phyloP scores from a whole-genome alignment of 2,888 invertebrate genomes.

The Temnothorax rugatulus region DNA sequence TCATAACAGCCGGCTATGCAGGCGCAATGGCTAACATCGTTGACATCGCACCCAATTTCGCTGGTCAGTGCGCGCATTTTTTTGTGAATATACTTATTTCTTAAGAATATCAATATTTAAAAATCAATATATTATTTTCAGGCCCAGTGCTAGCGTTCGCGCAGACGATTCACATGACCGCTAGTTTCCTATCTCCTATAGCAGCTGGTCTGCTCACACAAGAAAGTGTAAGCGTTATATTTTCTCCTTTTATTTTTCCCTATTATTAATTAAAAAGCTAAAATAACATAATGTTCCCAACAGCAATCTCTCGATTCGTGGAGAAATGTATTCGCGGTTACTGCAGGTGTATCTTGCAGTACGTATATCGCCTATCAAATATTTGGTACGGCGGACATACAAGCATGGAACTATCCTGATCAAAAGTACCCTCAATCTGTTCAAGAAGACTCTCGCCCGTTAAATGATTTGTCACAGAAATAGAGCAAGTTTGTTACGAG shows the following conservation, averaged over 20 bases:
- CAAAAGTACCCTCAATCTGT: slow-evolving; percentile 81
- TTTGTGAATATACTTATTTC: not conserved
- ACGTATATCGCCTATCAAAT: slow-evolving; percentile 90
- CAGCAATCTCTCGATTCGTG: slow-evolving; percentile 88
- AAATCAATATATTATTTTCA: slow-evolving; percentile 63
- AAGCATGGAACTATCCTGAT: slow-evolving; percentile 87
- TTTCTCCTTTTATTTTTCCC: slow-evolving; percentile 26
- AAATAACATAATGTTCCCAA: not conserved
- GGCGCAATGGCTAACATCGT: slow-evolving; percentile 93
- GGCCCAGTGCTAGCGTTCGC: slow-evolving; percentile 91
- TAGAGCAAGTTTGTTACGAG: slow-evolving; percentile 76
- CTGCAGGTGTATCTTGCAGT: slow-evolving; percentile 88
- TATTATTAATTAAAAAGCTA: not conserved
- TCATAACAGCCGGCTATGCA: slow-evolving; percentile 91
- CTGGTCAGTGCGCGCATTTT: slow-evolving; percentile 86
- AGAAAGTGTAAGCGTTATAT: slow-evolving; percentile 87
- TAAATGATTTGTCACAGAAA: slow-evolving; percentile 80
- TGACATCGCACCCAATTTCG: slow-evolving; percentile 93
- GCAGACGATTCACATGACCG: slow-evolving; percentile 93
- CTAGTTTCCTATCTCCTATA: slow-evolving; percentile 90
- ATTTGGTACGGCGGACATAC: slow-evolving; percentile 90
- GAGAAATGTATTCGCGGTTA: slow-evolving; percentile 89
- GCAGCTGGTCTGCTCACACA: slow-evolving; percentile 89
- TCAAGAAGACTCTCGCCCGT: slow-evolving; percentile 80
- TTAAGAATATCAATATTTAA: not conserved